Evolutionary conservation across 1,140 invertebrate genomes (phyloP).

Genomic region (Drosophila kepulauana): DNA sequence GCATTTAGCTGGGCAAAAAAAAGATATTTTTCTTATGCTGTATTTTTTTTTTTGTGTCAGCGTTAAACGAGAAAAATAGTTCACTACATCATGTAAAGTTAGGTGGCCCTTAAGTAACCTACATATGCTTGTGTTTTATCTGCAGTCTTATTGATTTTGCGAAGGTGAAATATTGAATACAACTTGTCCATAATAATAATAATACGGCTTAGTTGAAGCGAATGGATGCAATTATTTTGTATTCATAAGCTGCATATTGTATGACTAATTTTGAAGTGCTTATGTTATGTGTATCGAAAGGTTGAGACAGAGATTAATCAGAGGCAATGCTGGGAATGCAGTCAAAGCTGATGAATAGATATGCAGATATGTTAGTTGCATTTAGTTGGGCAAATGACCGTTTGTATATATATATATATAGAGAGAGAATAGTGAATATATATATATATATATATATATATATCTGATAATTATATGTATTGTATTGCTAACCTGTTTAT

Average conservation of each 20-base stretch:
- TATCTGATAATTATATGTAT: not conserved
- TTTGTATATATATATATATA: not conserved
- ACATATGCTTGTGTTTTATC: too few relatives aligned
- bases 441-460: not conserved
- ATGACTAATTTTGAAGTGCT: slow-evolving; percentile 5
- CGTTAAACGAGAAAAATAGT: too few relatives aligned
- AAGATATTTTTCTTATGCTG: too few relatives aligned
- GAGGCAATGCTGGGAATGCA: not conserved
- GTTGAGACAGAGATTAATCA: slow-evolving; percentile 1
- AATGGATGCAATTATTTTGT: slow-evolving; percentile 7
- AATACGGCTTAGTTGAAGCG: not conserved
- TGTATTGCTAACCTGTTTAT: slow-evolving; percentile 2
- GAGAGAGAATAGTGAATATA: too few relatives aligned
- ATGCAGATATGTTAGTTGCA: not conserved
- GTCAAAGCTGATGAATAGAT: not conserved
- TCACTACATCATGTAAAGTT: too few relatives aligned
- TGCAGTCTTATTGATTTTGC: too few relatives aligned
- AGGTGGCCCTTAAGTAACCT: too few relatives aligned
- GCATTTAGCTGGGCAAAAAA: too few relatives aligned
- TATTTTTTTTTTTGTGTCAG: too few relatives aligned
- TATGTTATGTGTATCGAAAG: not conserved
- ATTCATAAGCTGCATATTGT: slow-evolving; percentile 2
- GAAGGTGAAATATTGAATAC: too few relatives aligned
- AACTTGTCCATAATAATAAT: too few relatives aligned
- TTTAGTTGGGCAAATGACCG: not conserved